Conservation (phyloP, 2,797 vertebrate genomes). For the Oreochromis mossambicus region DNA sequence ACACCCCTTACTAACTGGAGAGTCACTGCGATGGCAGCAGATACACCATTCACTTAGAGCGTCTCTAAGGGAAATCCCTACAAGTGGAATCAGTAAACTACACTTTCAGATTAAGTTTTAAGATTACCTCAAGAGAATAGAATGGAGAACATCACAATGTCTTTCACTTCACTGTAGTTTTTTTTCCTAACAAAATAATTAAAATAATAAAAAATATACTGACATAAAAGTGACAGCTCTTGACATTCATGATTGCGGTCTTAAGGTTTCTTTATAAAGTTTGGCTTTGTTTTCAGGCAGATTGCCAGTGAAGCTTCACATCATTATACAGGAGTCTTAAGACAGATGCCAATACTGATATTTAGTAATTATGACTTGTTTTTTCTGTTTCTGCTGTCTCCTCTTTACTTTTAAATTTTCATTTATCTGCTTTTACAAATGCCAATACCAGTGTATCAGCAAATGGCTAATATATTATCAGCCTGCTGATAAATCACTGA, state of each 20-base stretch:
- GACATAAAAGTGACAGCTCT: not conserved
- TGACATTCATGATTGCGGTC: not conserved
- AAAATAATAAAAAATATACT: not conserved
- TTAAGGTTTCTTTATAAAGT: not conserved
- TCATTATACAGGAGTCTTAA: not conserved
- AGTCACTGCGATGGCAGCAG: not conserved
- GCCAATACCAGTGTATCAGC: not conserved
- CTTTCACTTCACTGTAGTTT: no score
- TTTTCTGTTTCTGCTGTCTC: not conserved
- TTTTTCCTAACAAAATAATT: not conserved
- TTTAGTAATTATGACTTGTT: not conserved
- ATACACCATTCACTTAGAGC: not conserved
- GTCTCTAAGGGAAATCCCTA: not conserved
- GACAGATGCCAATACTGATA: not conserved
- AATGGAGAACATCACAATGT: not conserved
- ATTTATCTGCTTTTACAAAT: not conserved
- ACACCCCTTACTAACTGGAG: conserved; percentile 17
- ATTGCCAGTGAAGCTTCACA: not conserved
- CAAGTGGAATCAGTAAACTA: not conserved
- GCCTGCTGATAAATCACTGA: not conserved
- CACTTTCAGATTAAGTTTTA: not conserved
- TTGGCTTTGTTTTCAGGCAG: not conserved
- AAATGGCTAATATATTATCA: not conserved
- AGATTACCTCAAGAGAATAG: not conserved
- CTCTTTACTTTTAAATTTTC: not conserved